Evolutionary conservation across 2,113 vertebrate genomes (phyloP), one percentile per base, ranked within the genome.

Genomic region (Paracanthobrama guichenoti): DNA sequence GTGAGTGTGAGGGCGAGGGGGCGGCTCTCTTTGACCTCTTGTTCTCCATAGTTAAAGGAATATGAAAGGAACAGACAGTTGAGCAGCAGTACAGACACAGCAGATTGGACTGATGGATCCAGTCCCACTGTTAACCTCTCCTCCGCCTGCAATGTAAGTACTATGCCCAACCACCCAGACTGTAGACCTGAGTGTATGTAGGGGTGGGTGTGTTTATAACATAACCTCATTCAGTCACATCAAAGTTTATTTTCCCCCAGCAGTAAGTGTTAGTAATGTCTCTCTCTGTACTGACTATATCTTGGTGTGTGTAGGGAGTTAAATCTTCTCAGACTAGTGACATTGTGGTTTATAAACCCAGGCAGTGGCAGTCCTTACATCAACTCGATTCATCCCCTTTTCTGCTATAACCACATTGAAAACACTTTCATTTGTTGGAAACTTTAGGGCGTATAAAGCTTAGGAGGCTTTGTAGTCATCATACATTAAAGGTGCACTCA

Each of bases 131-230:
- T 96, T 90, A 97, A 97, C 84, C 95, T 95, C 81, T 97, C 97
- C 79, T 97, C 96, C 69, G 96, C 96, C 90, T 98, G 96, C 94
- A 97, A 98, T 81, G 98, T 99, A 95, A 98, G 97, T 98, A 93
- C 89, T 81, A 55, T 87, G 86, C 77, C 10, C 73, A 85, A 22
- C n/a, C 75, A 20, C 64, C 20, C 42, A 81, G 72, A 76, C 59
- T 55, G 20, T 64, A 79, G 42, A 60, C 22, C 20, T 76, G 48
- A n/a, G 3, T 64, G 69, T 83, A 39, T 46, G 28, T 50, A 48
- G 50, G 42, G 46, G 46, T 55, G 18, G 53, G 75, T 31, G 81
- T 62, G 84, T 69, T 46, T 39, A 28, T 24, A 55, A 39, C 62
- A 64, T 80, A 67, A 67, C 44, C 42, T 50, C 78, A 50, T 80